Evolutionary conservation across 2,888 invertebrate species (phyloP).

Genomic region (Agriopis marginaria): DNA sequence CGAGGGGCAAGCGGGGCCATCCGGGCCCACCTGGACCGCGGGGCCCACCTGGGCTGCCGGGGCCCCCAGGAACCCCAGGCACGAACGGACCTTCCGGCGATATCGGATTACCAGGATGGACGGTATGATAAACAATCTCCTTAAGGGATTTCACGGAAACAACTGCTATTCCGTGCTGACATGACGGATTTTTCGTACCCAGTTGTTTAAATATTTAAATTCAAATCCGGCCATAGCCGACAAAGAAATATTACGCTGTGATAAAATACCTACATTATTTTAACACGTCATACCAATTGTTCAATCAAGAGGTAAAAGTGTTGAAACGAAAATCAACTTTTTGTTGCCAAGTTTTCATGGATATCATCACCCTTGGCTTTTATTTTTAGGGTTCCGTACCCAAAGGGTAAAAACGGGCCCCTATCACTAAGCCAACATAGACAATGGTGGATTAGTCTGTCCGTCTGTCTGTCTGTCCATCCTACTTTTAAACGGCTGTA

Average conservation of each 20-base stretch:
- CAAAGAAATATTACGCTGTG: background rate
- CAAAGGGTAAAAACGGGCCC: too few relatives aligned
- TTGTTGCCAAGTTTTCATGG: too few relatives aligned
- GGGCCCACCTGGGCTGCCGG: slow-evolving; percentile 90
- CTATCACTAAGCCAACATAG: too few relatives aligned
- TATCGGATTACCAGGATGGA: slow-evolving; percentile 93
- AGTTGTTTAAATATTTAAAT: slow-evolving; percentile 14
- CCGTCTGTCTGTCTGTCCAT: too few relatives aligned
- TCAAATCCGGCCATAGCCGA: background rate
- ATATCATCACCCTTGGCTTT: too few relatives aligned
- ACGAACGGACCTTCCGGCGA: slow-evolving; percentile 90
- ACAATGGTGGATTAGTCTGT: too few relatives aligned
- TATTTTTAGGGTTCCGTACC: too few relatives aligned
- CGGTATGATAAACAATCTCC: slow-evolving; percentile 72
- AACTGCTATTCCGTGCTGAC: slow-evolving; percentile 32
- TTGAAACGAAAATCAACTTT: too few relatives aligned
- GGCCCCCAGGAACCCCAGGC: slow-evolving; percentile 90
- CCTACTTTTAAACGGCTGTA: too few relatives aligned
- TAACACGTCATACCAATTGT: too few relatives aligned
- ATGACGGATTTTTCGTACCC: slow-evolving; percentile 11
- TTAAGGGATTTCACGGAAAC: slow-evolving; percentile 36
- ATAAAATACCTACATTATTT: background rate
- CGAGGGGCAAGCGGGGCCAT: slow-evolving; percentile 88
- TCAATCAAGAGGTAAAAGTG: too few relatives aligned
- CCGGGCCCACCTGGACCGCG: slow-evolving; percentile 93